Evolutionary conservation across 2,113 vertebrate species (phyloP).

Genomic region (Paramormyrops kingsleyae): DNA sequence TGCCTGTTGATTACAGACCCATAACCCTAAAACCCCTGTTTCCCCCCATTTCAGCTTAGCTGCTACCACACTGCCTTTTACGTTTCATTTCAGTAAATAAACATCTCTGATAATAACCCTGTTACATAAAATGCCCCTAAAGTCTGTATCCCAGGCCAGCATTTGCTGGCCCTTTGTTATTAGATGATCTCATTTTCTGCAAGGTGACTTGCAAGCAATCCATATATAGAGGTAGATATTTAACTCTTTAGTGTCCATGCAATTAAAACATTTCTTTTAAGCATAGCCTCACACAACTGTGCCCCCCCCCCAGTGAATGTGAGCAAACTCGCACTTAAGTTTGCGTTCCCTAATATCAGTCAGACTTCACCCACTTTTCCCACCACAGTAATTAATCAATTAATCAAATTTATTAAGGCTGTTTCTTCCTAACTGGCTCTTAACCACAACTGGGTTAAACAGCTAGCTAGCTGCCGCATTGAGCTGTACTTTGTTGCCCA

Average conservation of each 20-base stretch:
- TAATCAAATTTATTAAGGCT: not conserved
- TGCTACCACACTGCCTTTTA: not conserved
- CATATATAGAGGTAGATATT: slow-evolving; percentile 2
- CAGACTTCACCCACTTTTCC: not conserved
- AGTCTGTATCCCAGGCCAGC: not conserved
- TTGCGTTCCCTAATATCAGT: not conserved
- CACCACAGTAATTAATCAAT: not conserved
- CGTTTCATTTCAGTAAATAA: not conserved
- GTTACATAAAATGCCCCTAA: not conserved
- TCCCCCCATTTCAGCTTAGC: not conserved
- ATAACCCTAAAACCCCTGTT: not conserved
- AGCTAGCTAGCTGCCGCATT: not conserved
- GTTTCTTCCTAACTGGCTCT: not conserved
- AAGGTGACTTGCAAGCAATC: not conserved
- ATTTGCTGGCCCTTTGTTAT: not conserved
- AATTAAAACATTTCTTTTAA: not conserved
- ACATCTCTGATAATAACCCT: not conserved
- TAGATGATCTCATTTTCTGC: not conserved
- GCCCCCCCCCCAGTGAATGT: not conserved
- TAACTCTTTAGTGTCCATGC: not conserved
- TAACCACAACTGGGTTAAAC: not conserved
- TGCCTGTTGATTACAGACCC: not conserved
- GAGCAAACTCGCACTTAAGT: not conserved
- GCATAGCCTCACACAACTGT: not conserved
- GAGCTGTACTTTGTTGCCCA: not conserved